These are phyloP conservation scores for Empidonax traillii DNA, from an alignment of 2,113 vertebrate species.

Conservation along the genomic window DNA sequence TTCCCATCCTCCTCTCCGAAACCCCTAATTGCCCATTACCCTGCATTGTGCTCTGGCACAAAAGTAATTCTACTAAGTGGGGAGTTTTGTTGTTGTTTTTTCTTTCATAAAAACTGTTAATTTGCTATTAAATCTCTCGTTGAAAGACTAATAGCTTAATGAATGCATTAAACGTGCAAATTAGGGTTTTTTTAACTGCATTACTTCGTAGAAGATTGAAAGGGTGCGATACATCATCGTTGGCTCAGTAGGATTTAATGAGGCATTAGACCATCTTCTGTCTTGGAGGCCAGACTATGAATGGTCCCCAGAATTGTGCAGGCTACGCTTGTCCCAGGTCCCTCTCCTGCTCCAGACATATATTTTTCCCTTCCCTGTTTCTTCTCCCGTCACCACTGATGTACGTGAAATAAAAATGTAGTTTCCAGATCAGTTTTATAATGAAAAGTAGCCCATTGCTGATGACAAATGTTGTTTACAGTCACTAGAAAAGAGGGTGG, in stretches of 20 bases:
- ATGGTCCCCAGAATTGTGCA: conserved; percentile 55
- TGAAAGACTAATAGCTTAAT: conserved; percentile 82
- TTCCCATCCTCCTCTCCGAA: conserved; percentile 26
- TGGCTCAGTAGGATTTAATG: conserved; percentile 76
- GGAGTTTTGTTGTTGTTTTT: conserved; percentile 54
- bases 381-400: conserved; percentile 27
- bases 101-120: conserved; percentile 76
- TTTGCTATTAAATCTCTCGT: conserved; percentile 80
- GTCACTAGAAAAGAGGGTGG: conserved; percentile 69
- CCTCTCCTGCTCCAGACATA: conserved; percentile 33
- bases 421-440: conserved; percentile 70
- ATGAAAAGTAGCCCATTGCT: conserved; percentile 72
- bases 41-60: conserved; percentile 56
- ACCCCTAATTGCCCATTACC: conserved; percentile 65
- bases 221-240: conserved; percentile 72
- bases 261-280: conserved; percentile 75
- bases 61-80: conserved; percentile 71
- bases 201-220: conserved; percentile 76
- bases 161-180: conserved; percentile 80
- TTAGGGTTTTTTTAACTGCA: conserved; percentile 63
- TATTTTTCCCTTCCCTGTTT: conserved; percentile 51
- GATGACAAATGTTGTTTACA: conserved; percentile 78
- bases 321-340: conserved; percentile 43
- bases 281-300: conserved; percentile 73
- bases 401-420: conserved; percentile 74